Percentiles rank a stretch among this genome's conserved stretches.
phyloP scores from a whole-genome alignment of 2,113 vertebrate genomes.

The Bos javanicus region DNA sequence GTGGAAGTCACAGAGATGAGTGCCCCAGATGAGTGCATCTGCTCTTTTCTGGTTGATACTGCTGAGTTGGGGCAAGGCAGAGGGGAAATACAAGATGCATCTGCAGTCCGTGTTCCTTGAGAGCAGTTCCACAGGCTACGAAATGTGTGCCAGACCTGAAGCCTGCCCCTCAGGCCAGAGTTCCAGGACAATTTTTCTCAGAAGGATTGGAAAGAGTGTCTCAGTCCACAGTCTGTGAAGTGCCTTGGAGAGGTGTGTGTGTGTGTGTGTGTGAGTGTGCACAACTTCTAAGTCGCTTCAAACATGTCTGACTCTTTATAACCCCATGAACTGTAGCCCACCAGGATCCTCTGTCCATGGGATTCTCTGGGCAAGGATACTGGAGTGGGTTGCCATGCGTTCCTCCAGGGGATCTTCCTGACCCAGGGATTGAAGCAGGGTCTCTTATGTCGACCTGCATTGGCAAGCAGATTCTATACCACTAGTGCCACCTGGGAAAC shows the following conservation, averaged over 20 bases:
- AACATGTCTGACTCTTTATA: not conserved
- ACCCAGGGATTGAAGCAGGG: not conserved
- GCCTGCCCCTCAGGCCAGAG: not conserved
- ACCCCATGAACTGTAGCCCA: not conserved
- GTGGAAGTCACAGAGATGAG: not conserved
- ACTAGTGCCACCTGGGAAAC: not conserved
- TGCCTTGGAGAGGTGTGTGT: not conserved
- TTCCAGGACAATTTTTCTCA: not conserved
- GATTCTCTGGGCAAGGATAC: not conserved
- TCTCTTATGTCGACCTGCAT: not conserved
- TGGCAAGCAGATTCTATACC: not conserved
- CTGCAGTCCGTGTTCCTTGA: not conserved
- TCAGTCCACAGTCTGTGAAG: not conserved
- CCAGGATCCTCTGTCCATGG: not conserved
- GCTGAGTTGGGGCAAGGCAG: not conserved
- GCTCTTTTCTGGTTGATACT: not conserved
- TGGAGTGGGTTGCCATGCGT: not conserved
- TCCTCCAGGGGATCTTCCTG: not conserved
- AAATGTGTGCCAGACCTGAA: not conserved
- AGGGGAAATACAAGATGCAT: not conserved
- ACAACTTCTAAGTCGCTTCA: not conserved
- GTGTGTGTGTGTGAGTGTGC: not conserved
- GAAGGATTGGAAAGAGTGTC: not conserved
- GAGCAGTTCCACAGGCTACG: rapidly evolving
- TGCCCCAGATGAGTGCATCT: not conserved